Percentiles rank a stretch among this genome's conserved stretches.
Evolutionary conservation across 2,888 invertebrate species (phyloP).

Genomic region (Epirrita christyi): DNA sequence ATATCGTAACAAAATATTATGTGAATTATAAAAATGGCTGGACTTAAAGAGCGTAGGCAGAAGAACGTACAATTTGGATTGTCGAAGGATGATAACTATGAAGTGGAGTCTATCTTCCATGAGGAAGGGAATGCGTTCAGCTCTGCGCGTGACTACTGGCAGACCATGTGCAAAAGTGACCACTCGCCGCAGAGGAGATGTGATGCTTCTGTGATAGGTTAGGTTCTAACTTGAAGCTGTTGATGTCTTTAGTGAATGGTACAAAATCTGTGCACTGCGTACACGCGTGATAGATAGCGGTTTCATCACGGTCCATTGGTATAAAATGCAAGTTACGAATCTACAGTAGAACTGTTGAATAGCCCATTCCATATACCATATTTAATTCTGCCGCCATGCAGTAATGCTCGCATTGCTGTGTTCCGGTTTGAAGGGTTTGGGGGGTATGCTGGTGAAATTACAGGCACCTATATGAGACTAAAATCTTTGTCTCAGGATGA

Average conservation of each 20-base stretch:
- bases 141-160: conserved; percentile 71
- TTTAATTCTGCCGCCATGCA: no score
- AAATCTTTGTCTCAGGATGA: no score
- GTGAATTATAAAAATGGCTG: conserved; percentile 49
- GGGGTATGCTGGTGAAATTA: no score
- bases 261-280: no score
- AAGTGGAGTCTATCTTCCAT: conserved; percentile 50
- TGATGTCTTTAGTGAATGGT: not conserved
- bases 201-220: conserved; percentile 48
- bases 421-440: no score
- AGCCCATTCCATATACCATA: no score
- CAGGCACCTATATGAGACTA: no score
- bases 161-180: conserved; percentile 52
- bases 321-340: no score
- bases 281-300: not conserved
- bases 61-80: conserved; percentile 71
- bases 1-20: conserved; percentile 42
- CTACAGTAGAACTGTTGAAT: no score
- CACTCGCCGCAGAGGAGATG: conserved; percentile 40
- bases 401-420: no score
- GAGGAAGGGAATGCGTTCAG: conserved; percentile 63
- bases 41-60: conserved; percentile 58
- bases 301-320: no score
- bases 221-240: not conserved
- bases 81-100: conserved; percentile 67